Percentiles rank a stretch among this genome's conserved stretches.
phyloP scores from a whole-genome alignment of 2,888 invertebrate genomes.

The Allacma fusca region DNA sequence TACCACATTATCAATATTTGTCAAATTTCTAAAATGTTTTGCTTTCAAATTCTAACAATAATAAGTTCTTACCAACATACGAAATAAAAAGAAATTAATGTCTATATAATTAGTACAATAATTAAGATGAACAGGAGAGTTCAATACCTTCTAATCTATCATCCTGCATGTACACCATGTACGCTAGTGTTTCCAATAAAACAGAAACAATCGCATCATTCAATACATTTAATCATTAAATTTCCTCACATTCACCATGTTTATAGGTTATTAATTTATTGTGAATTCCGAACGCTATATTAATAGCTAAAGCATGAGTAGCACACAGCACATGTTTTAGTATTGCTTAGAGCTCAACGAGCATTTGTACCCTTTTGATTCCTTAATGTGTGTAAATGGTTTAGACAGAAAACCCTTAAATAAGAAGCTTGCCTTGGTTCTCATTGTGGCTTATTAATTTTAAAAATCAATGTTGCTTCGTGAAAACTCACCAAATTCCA shows the following conservation, averaged over 20 bases:
- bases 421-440: too few relatives aligned
- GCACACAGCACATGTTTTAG: too few relatives aligned
- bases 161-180: conserved; percentile 62
- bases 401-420: too few relatives aligned
- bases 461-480: too few relatives aligned
- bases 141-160: conserved; percentile 61
- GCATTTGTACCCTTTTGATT: too few relatives aligned
- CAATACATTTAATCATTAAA: conserved; percentile 26
- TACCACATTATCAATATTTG: too few relatives aligned
- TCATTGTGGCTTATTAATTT: too few relatives aligned
- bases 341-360: too few relatives aligned
- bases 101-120: background rate
- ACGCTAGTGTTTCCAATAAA: conserved; percentile 50
- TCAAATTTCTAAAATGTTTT: too few relatives aligned
- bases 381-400: too few relatives aligned
- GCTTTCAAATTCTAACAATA: background rate
- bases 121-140: conserved; percentile 9
- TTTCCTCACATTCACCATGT: background rate
- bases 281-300: conserved; percentile 6
- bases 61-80: background rate
- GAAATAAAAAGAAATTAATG: background rate
- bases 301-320: background rate
- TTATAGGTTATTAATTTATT: background rate
- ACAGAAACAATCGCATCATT: conserved; percentile 43
- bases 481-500: conserved; percentile 19